These are phyloP conservation scores for Halcyon badia DNA, from an alignment of 2,797 vertebrate genomes.

Conservation along the genomic window DNA sequence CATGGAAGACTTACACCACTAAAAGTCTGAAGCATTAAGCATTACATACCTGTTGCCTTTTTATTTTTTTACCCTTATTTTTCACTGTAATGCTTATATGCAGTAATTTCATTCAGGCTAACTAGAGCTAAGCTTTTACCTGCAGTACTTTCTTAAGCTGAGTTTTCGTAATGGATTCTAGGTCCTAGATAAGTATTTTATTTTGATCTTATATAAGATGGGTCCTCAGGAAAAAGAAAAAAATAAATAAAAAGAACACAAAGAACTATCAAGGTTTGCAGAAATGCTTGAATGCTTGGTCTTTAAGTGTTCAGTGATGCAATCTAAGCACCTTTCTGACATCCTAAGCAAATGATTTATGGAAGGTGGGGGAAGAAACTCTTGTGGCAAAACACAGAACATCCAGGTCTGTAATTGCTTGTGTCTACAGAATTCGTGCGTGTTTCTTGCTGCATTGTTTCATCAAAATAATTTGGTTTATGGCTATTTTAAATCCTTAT, in stretches of 20 bases:
- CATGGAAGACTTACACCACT: not conserved
- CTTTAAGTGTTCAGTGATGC: not conserved
- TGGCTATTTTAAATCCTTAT: not conserved
- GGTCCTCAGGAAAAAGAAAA: not conserved
- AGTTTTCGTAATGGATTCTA: not conserved
- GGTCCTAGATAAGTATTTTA: not conserved
- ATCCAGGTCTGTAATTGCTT: not conserved
- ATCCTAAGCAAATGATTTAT: not conserved
- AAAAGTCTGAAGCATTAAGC: not conserved
- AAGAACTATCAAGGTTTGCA: not conserved
- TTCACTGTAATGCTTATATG: not conserved
- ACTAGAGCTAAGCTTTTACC: not conserved
- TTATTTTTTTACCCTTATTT: rapidly evolving
- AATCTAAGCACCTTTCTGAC: not conserved
- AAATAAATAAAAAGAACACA: not conserved
- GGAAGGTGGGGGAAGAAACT: not conserved
- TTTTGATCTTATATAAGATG: not conserved
- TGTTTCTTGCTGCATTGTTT: not conserved
- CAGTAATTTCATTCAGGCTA: not conserved
- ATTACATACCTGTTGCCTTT: not conserved
- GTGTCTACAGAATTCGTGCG: not conserved
- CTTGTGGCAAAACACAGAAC: not conserved
- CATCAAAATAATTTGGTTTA: not conserved
- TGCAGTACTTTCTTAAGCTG: not conserved
- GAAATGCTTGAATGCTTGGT: not conserved